These are phyloP conservation scores for Ellobium chinense DNA, from an alignment of 2,888 invertebrate species.

Conservation along the genomic window DNA sequence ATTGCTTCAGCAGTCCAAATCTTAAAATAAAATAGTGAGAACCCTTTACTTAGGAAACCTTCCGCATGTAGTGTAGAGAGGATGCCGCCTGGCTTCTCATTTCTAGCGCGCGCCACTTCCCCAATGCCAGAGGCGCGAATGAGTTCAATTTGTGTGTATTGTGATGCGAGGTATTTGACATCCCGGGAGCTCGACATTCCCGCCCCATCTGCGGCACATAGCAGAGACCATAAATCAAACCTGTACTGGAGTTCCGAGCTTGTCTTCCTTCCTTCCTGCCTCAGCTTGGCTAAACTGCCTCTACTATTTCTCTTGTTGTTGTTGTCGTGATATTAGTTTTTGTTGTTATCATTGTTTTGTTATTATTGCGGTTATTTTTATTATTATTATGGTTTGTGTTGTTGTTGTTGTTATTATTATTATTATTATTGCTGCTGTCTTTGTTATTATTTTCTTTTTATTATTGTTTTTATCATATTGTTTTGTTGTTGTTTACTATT, in stretches of 20 bases:
- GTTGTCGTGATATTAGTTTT: too few species aligned
- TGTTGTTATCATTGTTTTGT: not conserved
- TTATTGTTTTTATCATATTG: not conserved
- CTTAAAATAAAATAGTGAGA: too few species aligned
- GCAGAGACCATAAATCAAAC: not conserved
- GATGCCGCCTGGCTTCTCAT: too few species aligned
- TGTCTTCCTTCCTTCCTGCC: too few species aligned
- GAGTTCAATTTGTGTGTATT: conserved; percentile 15
- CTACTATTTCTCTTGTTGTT: too few species aligned
- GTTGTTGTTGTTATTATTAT: not conserved
- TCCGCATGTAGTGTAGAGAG: too few species aligned
- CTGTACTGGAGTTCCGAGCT: too few species aligned
- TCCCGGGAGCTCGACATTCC: not conserved
- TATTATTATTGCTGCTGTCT: not conserved
- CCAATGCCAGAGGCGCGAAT: not conserved
- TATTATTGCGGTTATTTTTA: not conserved
- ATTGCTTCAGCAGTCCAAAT: too few species aligned
- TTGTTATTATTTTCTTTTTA: not conserved
- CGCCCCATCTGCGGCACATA: not conserved
- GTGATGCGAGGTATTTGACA: not conserved
- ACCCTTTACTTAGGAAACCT: too few species aligned
- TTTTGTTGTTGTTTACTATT: not conserved
- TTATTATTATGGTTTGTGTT: not conserved
- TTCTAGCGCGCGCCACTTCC: not conserved
- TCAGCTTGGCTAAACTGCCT: too few species aligned